Percentiles rank a stretch among this genome's conserved stretches.
phyloP scores from a whole-genome alignment of 2,113 vertebrate genomes.

The Oncorhynchus keta region DNA sequence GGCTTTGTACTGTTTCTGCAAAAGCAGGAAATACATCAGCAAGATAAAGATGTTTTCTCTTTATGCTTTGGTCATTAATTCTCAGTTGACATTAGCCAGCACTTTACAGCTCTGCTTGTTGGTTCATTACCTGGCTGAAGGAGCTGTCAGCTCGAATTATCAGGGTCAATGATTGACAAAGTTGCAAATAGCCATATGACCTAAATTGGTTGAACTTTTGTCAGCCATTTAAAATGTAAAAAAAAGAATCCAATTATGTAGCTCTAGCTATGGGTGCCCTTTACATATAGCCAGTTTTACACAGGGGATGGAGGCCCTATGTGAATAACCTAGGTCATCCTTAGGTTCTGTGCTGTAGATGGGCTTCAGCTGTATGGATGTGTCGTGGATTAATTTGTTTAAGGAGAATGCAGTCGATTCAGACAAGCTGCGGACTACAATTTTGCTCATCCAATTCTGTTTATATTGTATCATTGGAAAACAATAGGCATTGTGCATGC shows the following conservation, averaged over 20 bases:
- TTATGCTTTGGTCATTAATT: constrained; percentile 68
- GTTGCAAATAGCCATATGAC: too few species aligned
- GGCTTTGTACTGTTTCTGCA: constrained; percentile 6
- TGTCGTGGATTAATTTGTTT: constrained; percentile 59
- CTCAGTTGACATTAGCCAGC: constrained; percentile 61
- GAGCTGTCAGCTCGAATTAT: constrained; percentile 17
- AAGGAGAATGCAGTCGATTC: constrained; percentile 54
- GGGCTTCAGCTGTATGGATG: constrained; percentile 44
- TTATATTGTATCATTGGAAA: constrained; percentile 35
- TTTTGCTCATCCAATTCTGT: constrained; percentile 41
- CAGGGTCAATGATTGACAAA: background rate
- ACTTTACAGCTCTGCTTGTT: constrained; percentile 45
- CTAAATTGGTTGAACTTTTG: constrained; percentile 16
- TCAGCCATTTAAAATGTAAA: constrained; percentile 25
- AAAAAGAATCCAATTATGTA: constrained; percentile 37
- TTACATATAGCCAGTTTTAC: constrained; percentile 45
- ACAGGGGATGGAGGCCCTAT: constrained; percentile 21
- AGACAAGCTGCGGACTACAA: constrained; percentile 55
- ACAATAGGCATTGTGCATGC: constrained; percentile 52
- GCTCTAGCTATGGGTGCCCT: background rate
- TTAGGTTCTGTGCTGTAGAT: constrained; percentile 13
- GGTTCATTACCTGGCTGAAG: constrained; percentile 56
- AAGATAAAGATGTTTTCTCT: constrained; percentile 61
- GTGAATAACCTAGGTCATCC: constrained; percentile 36
- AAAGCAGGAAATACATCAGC: constrained; percentile 17